Evolutionary conservation across 2,888 invertebrate species (phyloP).

Genomic region (Pollenia labialis): DNA sequence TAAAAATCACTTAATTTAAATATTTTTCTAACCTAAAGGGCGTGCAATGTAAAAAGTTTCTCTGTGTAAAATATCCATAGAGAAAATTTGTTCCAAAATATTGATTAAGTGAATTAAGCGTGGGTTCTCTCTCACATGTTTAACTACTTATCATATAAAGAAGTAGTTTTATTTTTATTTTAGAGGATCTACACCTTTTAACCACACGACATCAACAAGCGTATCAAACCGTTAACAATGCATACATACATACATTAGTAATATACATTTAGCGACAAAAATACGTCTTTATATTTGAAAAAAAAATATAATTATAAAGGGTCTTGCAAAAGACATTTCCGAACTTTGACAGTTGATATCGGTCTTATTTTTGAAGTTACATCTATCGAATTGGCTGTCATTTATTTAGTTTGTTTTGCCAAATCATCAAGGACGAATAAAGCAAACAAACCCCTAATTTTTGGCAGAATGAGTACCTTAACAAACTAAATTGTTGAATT

Average conservation of each 20-base stretch:
- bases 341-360: no score
- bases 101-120: conserved; percentile 52
- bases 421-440: no score
- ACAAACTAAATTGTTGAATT: no score
- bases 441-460: no score
- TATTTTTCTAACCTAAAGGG: conserved; percentile 46
- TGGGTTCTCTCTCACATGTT: conserved; percentile 25
- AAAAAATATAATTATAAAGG: no score
- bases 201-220: conserved; percentile 47
- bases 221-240: not conserved
- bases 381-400: no score
- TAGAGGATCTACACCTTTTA: conserved; percentile 62
- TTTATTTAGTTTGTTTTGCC: no score
- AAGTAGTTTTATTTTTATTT: conserved; percentile 9
- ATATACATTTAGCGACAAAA: not conserved
- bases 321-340: no score
- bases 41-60: conserved; percentile 51
- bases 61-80: conserved; percentile 3
- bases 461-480: no score
- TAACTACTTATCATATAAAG: not conserved
- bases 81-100: conserved; percentile 25
- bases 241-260: not conserved
- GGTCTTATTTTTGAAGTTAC: no score
- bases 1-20: conserved; percentile 39
- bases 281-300: not conserved